Base-by-base conservation (phyloP, 2,797 vertebrate species). In the Hirundo rustica region DNA sequence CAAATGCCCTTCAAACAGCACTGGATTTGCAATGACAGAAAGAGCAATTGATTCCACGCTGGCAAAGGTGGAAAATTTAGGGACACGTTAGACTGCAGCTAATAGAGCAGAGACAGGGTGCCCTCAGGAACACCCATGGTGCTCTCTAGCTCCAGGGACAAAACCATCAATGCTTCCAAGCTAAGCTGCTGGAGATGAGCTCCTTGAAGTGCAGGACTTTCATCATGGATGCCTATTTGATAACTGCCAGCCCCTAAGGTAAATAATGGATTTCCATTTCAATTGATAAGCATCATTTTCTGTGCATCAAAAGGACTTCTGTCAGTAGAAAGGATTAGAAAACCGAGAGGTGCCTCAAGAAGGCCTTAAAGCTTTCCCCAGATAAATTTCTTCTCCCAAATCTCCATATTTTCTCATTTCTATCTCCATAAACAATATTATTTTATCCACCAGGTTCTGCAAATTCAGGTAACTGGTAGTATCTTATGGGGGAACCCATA, bases 241-340 rank as follows among this genome's bases (percentile, higher is more conserved):
- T 81, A 93, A 64, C n/a, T 22, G 16, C 60, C 73, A 67, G 74
- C 79, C 74, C 68, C 88, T 61, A 84, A 84, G 0, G 13, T 55
- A 93, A 94, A 84, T 62, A 75, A 84, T n/a, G 36, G 61, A 95
- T 92, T 94, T 86, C 83, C 55, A 90, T 94, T 95, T 88, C 85
- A 95, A 84, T 48, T 78, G 73, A 80, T 74, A 91, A 86, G 44
- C 9, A 2, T 48, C 58, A 88, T 62, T 88, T 76, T 88, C 44
- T n/a, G 58, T 30, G 58, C 90, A 88, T 85, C 80, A 93, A 66
- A 94, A 95, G 54, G 34, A 83, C 25, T 15, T 74, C 81, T 74
- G n/a, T 11, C 7, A 1, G 60, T 14, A 79, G 62, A 64, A 77
- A 30, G 64, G 77, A 94, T 95, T 73, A 90, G 64, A 85, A 80